Conservation (phyloP, 2,113 vertebrate species). For the Pollachius pollachius region DNA sequence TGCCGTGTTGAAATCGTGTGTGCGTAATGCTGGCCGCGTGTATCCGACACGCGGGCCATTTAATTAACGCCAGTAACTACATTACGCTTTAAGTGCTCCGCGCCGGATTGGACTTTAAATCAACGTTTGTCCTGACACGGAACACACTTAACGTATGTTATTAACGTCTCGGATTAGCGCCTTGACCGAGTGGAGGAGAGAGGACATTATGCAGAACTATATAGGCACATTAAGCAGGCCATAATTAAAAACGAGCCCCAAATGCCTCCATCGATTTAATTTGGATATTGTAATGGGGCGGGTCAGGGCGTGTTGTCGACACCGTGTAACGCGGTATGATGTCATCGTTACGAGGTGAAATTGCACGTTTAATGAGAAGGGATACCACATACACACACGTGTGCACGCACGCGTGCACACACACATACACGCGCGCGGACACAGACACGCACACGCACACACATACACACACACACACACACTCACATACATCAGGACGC, state of each 20-base stretch:
- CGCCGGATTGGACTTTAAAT: slow-evolving; percentile 63
- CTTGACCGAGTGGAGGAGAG: slow-evolving; percentile 34
- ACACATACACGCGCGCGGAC: background rate
- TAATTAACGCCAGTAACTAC: slow-evolving; percentile 58
- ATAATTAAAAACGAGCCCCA: slow-evolving; percentile 63
- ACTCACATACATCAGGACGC: background rate
- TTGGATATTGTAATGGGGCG: slow-evolving; percentile 43
- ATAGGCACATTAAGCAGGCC: slow-evolving; percentile 52
- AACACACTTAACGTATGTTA: slow-evolving; percentile 55
- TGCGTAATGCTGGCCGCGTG: slow-evolving; percentile 46
- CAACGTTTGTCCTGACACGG: slow-evolving; percentile 54
- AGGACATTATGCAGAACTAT: slow-evolving; percentile 57
- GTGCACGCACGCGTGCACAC: background rate
- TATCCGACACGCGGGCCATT: slow-evolving; percentile 41
- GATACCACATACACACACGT: no score
- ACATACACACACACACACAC: background rate
- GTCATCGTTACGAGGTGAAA: background rate
- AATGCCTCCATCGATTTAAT: slow-evolving; percentile 61
- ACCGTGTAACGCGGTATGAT: background rate
- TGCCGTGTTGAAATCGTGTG: slow-evolving; percentile 47
- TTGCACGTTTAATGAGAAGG: background rate
- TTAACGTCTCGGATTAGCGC: slow-evolving; percentile 52
- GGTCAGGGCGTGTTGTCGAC: background rate
- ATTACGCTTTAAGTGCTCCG: slow-evolving; percentile 61
- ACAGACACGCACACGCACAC: background rate